Evolutionary conservation across 2,797 vertebrate species (phyloP), one percentile per base, ranked within the genome.

Genomic region (Hydrocynus forskahlii): DNA sequence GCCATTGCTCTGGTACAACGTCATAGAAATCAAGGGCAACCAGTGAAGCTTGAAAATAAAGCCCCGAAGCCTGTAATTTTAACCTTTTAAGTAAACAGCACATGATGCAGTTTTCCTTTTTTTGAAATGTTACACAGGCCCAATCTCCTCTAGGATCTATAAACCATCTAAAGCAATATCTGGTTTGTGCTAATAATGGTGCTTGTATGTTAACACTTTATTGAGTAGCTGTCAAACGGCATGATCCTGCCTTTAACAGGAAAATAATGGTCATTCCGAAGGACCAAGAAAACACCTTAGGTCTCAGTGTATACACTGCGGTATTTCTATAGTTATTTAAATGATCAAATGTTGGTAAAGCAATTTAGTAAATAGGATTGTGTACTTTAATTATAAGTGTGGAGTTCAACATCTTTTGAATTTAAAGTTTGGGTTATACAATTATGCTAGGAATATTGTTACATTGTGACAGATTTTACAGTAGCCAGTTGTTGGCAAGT

Each of bases 401-500:
- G 52, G 52, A 19, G 19, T 19, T 19, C 52, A 19, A 19, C 0
- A 55, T 19, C 2, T 55, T 19, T 19, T 35, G 35, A 35, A 35
- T 35, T 2, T 35, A 35, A 35, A 35, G 35, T 35, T 35, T 35
- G 35, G 35, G 2, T 35, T 35, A 35, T 35, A 35, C 35, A 35
- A 35, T 3, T 35, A 4, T 35, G 35, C 35, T 35, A 35, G 35
- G 35, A 35, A 0, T 35, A 35, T 35, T 35, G 2, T 35, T 35
- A 35, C 35, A 35, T 35, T 35, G 35, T 35, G 35, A 35, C 35
- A 35, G 14, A 52, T 52, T n/a, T 7, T 59, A 21, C n/a, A 59
- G 60, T 60, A 23, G 79, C 71, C 5, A 62, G 69, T 75, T 89
- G 91, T 91, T 86, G 84, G 94, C 93, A 35, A 92, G 94, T 94